These are phyloP conservation scores for Apamea epomidion DNA, from an alignment of 2,888 invertebrate genomes.

Conservation along the genomic window DNA sequence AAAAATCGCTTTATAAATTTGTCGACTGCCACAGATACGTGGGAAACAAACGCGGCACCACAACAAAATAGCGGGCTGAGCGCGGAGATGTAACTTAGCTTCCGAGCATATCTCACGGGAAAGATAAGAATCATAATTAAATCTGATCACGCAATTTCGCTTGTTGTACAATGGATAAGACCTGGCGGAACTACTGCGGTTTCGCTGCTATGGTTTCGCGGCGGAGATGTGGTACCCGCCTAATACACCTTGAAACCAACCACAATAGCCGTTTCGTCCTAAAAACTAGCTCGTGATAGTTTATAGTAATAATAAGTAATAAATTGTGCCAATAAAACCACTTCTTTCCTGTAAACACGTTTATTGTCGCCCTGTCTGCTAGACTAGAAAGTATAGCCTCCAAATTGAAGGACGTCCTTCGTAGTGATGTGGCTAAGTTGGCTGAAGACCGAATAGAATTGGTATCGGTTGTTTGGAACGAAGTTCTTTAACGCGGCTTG, in stretches of 20 bases:
- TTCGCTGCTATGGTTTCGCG: not conserved
- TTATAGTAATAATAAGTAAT: conserved; percentile 60
- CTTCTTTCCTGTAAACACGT: conserved; percentile 66
- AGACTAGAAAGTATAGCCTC: conserved; percentile 61
- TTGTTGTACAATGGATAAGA: not conserved
- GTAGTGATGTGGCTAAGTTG: conserved; percentile 44
- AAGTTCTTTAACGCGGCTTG: no score
- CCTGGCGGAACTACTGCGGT: not conserved
- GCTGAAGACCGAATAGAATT: not conserved
- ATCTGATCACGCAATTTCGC: no score
- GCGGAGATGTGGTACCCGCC: not conserved
- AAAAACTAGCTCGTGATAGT: conserved; percentile 37
- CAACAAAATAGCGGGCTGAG: no score
- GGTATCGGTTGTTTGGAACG: not conserved
- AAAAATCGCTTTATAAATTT: no score
- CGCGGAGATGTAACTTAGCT: not conserved
- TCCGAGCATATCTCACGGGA: not conserved
- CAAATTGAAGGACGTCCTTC: conserved; percentile 35
- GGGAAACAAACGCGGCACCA: no score
- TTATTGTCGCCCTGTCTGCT: conserved; percentile 58
- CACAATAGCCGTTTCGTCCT: not conserved
- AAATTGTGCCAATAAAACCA: conserved; percentile 58
- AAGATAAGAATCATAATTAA: not conserved
- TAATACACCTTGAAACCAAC: not conserved
- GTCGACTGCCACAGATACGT: no score